Percentiles rank a stretch among this genome's conserved stretches.
These are phyloP conservation scores for Acleris sparsana DNA, from an alignment of 2,888 invertebrate species.

Conservation along the genomic window DNA sequence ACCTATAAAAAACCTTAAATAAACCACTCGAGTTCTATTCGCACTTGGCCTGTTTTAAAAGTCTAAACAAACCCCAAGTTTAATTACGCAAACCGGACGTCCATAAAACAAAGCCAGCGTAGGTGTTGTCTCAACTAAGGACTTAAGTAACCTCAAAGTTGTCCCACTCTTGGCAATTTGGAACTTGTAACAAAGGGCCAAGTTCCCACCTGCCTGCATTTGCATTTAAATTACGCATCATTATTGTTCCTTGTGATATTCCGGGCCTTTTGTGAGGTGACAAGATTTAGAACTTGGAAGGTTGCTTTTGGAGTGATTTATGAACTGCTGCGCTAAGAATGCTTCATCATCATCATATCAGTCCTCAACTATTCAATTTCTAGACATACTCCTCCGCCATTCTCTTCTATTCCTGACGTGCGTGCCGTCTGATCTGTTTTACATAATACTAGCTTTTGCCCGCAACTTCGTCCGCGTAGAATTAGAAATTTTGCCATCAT, in stretches of 20 bases:
- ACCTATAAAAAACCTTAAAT: no score
- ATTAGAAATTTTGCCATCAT: no score
- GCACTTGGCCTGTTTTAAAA: no score
- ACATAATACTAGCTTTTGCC: no score
- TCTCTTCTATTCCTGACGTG: no score
- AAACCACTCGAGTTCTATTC: no score
- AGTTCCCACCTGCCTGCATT: conserved; percentile 33
- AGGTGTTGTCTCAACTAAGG: conserved; percentile 30
- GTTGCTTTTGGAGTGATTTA: neutral
- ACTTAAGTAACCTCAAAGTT: conserved; percentile 33
- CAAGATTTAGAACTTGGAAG: conserved; percentile 24
- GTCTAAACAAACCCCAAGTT: conserved; percentile 15
- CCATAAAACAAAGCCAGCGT: conserved; percentile 27
- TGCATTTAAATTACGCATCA: conserved; percentile 36
- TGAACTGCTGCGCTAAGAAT: neutral
- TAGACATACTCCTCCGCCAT: no score
- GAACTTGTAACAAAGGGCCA: conserved; percentile 34
- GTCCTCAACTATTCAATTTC: no score
- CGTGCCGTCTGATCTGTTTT: no score
- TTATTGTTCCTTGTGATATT: conserved; percentile 34
- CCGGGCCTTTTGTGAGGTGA: conserved; percentile 26
- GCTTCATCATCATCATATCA: no score
- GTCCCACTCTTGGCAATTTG: conserved; percentile 31
- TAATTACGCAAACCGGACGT: conserved; percentile 29
- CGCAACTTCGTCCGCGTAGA: no score